Percentiles rank a stretch among this genome's conserved stretches.
Evolutionary conservation across 2,888 invertebrate species (phyloP).

Genomic region (Pristionchus exspectatus): DNA sequence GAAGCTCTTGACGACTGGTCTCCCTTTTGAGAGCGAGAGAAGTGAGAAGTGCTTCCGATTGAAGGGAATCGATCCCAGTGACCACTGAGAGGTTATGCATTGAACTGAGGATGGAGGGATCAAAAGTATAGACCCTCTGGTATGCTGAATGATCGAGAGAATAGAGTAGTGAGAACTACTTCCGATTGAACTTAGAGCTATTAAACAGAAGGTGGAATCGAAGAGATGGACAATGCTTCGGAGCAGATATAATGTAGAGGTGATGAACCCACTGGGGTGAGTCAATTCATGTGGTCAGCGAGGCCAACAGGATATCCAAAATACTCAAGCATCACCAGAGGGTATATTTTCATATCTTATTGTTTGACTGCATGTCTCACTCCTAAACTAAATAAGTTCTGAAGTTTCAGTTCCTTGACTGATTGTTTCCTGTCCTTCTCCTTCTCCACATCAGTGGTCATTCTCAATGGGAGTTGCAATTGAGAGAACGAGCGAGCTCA

Average conservation of each 20-base stretch:
- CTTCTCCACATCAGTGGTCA: neutral
- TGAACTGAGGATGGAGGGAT: neutral
- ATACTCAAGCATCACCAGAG: too few species aligned
- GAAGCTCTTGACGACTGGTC: slow-evolving; percentile 45
- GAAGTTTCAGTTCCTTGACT: neutral
- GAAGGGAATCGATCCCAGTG: slow-evolving; percentile 10
- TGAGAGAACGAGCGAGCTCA: neutral
- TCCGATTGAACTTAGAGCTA: too few species aligned
- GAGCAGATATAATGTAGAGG: too few species aligned
- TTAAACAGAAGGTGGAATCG: neutral
- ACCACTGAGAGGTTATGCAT: neutral
- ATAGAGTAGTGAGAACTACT: too few species aligned
- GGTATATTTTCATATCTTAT: too few species aligned
- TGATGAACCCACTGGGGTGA: too few species aligned
- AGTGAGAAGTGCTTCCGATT: slow-evolving; percentile 12
- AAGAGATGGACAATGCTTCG: neutral
- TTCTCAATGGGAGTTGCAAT: neutral
- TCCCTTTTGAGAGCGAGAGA: neutral
- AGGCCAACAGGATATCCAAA: too few species aligned
- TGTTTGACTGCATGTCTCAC: too few species aligned
- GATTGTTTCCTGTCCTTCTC: neutral
- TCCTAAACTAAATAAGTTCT: neutral
- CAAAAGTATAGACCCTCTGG: neutral
- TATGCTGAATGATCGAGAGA: too few species aligned
- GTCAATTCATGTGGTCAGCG: too few species aligned